Evolutionary conservation across 2,888 invertebrate species (phyloP).

Genomic region (Rotaria macrura): DNA sequence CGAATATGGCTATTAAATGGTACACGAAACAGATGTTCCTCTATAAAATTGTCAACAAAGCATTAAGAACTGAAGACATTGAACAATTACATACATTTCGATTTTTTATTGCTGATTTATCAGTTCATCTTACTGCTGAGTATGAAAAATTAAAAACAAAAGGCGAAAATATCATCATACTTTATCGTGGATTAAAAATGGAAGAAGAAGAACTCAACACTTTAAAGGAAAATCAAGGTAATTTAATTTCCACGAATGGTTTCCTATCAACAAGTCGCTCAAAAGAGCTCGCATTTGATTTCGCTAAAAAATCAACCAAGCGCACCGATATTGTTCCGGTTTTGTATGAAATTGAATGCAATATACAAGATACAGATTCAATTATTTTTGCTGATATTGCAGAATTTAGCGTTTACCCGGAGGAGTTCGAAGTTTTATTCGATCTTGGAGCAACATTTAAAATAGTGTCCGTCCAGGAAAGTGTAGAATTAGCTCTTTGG

Average conservation of each 20-base stretch:
- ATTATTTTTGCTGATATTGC: neutral
- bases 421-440: neutral
- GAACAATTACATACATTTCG: neutral
- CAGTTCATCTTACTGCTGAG: neutral
- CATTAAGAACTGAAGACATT: neutral
- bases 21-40: neutral
- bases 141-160: neutral
- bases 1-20: neutral
- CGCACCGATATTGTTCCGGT: neutral
- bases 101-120: neutral
- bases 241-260: neutral
- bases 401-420: neutral
- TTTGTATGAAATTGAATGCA: neutral
- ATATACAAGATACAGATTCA: neutral
- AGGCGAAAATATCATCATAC: neutral
- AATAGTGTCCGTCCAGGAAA: neutral
- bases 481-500: neutral
- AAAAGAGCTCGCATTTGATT: neutral
- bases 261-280: neutral
- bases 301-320: neutral
- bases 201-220: neutral
- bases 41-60: neutral
- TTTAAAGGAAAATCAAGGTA: neutral
- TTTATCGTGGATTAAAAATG: neutral
- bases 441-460: neutral